Evolutionary conservation across 2,113 vertebrate species (phyloP).

Genomic region (Litocranius walleri): DNA sequence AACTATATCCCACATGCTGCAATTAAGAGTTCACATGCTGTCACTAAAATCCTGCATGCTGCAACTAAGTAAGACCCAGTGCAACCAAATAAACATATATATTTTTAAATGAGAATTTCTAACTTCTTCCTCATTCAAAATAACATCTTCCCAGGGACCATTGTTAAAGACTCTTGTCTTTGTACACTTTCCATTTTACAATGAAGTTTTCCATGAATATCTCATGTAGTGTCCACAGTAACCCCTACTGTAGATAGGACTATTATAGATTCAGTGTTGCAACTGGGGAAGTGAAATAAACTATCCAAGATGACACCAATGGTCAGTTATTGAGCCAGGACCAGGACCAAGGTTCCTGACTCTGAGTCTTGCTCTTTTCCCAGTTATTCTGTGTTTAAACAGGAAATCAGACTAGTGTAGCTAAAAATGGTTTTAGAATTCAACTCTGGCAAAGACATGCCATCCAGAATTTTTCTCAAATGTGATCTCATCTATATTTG

Average conservation of each 20-base stretch:
- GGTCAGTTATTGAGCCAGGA: background rate
- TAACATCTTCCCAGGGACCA: background rate
- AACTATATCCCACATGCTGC: background rate
- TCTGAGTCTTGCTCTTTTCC: background rate
- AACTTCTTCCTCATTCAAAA: background rate
- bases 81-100: background rate
- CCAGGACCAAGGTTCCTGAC: background rate
- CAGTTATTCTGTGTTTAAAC: background rate
- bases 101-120: background rate
- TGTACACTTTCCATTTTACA: background rate
- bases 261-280: background rate
- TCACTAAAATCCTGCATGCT: background rate
- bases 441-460: background rate
- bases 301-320: background rate
- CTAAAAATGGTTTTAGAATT: conserved; percentile 5
- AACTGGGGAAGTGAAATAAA: background rate
- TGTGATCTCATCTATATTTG: conserved; percentile 2
- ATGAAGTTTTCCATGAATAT: background rate
- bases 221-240: background rate
- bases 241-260: background rate
- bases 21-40: background rate
- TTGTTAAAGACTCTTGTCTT: background rate
- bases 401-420: background rate
- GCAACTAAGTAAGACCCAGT: background rate
- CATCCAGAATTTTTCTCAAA: conserved; percentile 11